Percentiles rank a stretch among this genome's conserved stretches.
Evolutionary conservation across 2,888 invertebrate genomes (phyloP).

Genomic region (Lordiphosa fenestrarum): DNA sequence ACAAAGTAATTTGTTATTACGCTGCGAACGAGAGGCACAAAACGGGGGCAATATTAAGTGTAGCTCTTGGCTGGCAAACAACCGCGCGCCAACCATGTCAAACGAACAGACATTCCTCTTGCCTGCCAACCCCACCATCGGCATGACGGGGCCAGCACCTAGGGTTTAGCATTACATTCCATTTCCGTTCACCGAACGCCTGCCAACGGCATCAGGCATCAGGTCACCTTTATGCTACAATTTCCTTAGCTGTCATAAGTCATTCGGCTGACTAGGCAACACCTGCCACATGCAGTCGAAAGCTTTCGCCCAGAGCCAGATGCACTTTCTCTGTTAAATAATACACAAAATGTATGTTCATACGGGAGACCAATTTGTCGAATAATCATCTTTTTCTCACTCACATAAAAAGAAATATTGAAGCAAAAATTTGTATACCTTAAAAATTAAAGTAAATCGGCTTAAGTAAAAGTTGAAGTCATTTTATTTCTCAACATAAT

Average conservation of each 20-base stretch:
- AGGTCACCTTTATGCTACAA: conserved; percentile 43
- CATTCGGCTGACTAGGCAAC: conserved; percentile 45
- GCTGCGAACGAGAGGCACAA: conserved; percentile 74
- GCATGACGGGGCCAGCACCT: background rate
- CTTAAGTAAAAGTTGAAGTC: too few relatives aligned
- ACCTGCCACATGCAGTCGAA: conserved; percentile 36
- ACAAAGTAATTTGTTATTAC: conserved; percentile 98
- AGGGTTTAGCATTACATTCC: conserved; percentile 28
- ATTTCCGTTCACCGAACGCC: conserved; percentile 23
- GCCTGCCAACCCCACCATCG: too few relatives aligned
- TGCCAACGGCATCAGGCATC: conserved; percentile 5
- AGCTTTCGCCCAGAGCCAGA: background rate
- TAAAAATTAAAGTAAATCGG: too few relatives aligned
- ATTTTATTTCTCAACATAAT: too few relatives aligned
- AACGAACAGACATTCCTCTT: conserved; percentile 2
- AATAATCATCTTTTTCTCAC: too few relatives aligned
- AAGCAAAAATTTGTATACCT: too few relatives aligned
- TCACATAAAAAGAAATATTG: too few relatives aligned
- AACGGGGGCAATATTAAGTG: background rate
- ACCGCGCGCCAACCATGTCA: conserved; percentile 1
- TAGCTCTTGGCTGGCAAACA: background rate
- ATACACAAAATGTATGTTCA: too few relatives aligned
- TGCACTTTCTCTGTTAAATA: background rate
- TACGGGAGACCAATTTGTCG: too few relatives aligned
- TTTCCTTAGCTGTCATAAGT: conserved; percentile 60